These are phyloP conservation scores for Crenichthys baileyi DNA, from an alignment of 2,797 vertebrate genomes.

Conservation along the genomic window DNA sequence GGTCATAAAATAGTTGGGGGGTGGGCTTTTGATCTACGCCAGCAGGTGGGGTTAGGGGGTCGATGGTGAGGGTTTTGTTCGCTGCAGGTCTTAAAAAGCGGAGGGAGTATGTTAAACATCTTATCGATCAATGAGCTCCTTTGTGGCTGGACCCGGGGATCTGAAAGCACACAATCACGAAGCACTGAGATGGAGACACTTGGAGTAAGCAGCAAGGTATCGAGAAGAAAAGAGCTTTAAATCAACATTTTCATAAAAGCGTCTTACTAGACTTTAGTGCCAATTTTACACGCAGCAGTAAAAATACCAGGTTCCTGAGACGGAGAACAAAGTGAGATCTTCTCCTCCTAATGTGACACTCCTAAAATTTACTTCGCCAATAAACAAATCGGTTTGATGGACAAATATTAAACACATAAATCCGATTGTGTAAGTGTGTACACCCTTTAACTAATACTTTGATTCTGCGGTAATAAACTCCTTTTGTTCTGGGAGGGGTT, in stretches of 20 bases:
- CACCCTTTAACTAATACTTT: too few species aligned
- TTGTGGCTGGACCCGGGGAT: constrained; percentile 43
- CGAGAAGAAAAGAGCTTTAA: constrained; percentile 29
- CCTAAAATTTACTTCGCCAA: too few species aligned
- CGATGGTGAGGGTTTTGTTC: constrained; percentile 67
- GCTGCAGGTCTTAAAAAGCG: constrained; percentile 65
- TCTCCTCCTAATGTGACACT: too few species aligned
- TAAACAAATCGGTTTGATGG: too few species aligned
- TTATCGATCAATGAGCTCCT: constrained; percentile 63
- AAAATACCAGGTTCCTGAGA: background rate
- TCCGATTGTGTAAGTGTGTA: too few species aligned
- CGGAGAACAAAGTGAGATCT: too few species aligned
- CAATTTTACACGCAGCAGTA: constrained; percentile 20
- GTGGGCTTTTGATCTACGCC: constrained; percentile 44
- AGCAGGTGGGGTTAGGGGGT: constrained; percentile 59
- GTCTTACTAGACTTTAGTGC: constrained; percentile 26
- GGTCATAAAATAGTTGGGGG: constrained; percentile 14
- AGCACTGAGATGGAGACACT: constrained; percentile 27
- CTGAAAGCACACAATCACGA: constrained; percentile 44
- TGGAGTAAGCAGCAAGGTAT: constrained; percentile 27
- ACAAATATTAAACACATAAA: too few species aligned
- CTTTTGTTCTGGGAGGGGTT: too few species aligned
- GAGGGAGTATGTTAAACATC: constrained; percentile 77
- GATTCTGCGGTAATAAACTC: too few species aligned
- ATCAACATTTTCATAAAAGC: constrained; percentile 32